A percentile compares a stretch with the other conserved stretches of the same genome.
phyloP scores from a whole-genome alignment of 2,797 vertebrate genomes.

The Emys orbicularis region DNA sequence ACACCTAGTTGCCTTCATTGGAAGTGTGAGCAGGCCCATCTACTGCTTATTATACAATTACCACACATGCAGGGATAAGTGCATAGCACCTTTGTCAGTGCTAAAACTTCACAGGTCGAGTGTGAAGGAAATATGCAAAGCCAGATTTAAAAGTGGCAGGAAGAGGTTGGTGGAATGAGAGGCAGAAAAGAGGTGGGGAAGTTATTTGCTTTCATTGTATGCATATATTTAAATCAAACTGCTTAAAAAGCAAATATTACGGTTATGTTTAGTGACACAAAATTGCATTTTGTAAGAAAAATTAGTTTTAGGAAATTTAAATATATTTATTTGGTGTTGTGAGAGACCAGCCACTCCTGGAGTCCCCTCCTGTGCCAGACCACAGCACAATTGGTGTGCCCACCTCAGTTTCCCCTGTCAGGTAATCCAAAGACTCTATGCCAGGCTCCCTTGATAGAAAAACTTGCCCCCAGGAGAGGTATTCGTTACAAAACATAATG shows the following conservation, averaged over 20 bases:
- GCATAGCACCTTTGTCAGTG: not conserved
- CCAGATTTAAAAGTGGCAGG: not conserved
- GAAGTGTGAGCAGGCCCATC: not conserved
- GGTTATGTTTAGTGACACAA: not conserved
- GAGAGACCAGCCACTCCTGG: not conserved
- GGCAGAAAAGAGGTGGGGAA: not conserved
- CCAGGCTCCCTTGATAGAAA: not conserved
- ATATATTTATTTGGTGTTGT: not conserved
- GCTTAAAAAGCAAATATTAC: not conserved
- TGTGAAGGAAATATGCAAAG: not conserved
- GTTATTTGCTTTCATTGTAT: not conserved
- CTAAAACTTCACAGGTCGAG: not conserved
- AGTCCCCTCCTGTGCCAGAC: not conserved
- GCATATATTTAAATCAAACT: not conserved
- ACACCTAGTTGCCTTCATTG: not conserved
- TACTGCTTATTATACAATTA: not conserved
- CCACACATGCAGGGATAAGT: not conserved
- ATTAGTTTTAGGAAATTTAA: not conserved
- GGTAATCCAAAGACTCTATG: not conserved
- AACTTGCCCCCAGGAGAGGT: not conserved
- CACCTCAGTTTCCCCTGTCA: not conserved
- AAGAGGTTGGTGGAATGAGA: rapidly evolving
- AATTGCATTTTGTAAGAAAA: not conserved
- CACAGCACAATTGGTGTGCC: not conserved
- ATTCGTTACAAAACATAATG: not conserved